Evolutionary conservation across 2,888 invertebrate species (phyloP), one percentile per base, ranked within the genome.

Genomic region (Caenorhabditis zanzibari): DNA sequence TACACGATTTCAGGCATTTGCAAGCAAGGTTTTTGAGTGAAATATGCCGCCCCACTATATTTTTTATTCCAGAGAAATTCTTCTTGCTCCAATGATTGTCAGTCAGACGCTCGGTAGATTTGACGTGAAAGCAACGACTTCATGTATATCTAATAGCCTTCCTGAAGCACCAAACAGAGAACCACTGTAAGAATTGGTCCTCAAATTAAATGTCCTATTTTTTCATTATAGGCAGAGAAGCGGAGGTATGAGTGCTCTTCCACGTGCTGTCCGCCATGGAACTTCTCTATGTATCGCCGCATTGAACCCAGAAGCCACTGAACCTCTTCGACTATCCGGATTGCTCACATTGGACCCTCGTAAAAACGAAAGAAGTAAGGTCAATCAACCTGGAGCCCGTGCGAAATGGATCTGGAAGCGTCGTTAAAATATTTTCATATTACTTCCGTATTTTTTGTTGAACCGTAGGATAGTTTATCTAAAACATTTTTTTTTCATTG

Each of bases 401-500:
- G 90, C 91, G 16, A 92, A 91, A 86, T 92, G 91, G 92, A 91
- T 91, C 74, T 91, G 91, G 91, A 82, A 82, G 44, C 72, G 84
- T 35, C 81, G 81, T 58, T 84, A 68, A 77, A 41, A 56, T 49
- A 76, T 74, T 1, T 41, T 32, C 16, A 6, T 28, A 7, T 49
- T 61, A 49, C 49, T 69, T 12, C 41, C 52, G 26, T 66, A 22
- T 22, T 35, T 66, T 16, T 44, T 47, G 24, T 52, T 81, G 56
- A 19, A n/a, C 52, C 24, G 47, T 47, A 73, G 49, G 24, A 49
- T 28, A 19, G 12, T 58, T 75, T 61, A 44, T 38, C 41, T 68
- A 58, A 59, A 32, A 38, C 41, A n/a, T 41, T 12, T 81, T 64
- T 26, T 63, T 69, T 66, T 52, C 32, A 35, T 41, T 64, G 35